Conservation (phyloP, 2,888 invertebrate species). For the Beris chalybata region DNA sequence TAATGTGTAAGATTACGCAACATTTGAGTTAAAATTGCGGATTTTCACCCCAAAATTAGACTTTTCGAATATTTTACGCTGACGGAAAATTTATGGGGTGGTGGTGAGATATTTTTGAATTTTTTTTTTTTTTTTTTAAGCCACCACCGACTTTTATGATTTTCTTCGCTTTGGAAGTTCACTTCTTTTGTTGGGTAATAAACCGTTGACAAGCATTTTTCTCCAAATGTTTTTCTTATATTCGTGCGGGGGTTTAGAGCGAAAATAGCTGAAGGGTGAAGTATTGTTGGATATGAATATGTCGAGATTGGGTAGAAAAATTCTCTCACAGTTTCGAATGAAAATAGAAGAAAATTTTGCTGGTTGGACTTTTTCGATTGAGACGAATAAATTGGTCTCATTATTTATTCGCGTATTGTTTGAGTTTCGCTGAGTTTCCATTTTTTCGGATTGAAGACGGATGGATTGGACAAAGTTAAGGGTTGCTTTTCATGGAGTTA, state of each 20-base stretch:
- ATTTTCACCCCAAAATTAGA: background rate
- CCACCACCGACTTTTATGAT: too few relatives aligned
- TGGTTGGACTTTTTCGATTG: background rate
- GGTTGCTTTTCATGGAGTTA: too few relatives aligned
- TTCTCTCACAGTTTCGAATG: too few relatives aligned
- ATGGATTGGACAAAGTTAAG: too few relatives aligned
- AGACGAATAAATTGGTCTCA: background rate
- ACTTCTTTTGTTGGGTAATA: constrained; percentile 26
- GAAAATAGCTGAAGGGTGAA: too few relatives aligned
- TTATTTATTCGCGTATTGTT: background rate
- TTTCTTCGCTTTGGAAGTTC: too few relatives aligned
- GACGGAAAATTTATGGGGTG: constrained; percentile 8
- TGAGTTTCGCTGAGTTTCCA: too few relatives aligned
- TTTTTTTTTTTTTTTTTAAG: background rate
- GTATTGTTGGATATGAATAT: too few relatives aligned
- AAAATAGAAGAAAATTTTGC: background rate
- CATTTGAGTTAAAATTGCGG: constrained; percentile 7
- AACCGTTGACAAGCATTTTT: constrained; percentile 30
- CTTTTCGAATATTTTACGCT: background rate
- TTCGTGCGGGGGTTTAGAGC: background rate
- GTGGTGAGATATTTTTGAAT: constrained; percentile 5
- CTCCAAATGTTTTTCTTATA: constrained; percentile 6
- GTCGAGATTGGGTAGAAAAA: too few relatives aligned
- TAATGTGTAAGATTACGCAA: constrained; percentile 24
- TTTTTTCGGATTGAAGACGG: too few relatives aligned